These are phyloP conservation scores for Bagarius yarrelli DNA, from an alignment of 2,113 vertebrate genomes.

Conservation along the genomic window DNA sequence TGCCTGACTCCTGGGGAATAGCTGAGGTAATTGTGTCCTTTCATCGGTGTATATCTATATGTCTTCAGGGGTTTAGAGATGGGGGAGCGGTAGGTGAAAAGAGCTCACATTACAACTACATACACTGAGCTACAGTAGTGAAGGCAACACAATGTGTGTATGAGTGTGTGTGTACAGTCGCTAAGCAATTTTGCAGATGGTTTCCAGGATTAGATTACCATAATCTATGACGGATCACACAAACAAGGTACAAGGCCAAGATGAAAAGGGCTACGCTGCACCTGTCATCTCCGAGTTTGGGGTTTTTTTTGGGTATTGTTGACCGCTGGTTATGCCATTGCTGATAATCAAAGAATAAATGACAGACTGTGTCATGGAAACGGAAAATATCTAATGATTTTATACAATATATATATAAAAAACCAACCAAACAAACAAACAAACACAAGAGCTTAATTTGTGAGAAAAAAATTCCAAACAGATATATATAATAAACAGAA, in stretches of 20 bases:
- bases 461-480: too few species aligned
- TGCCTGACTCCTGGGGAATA: constrained; percentile 30
- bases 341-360: background rate
- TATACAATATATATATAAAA: too few species aligned
- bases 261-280: constrained; percentile 1
- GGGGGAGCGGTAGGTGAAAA: constrained; percentile 7
- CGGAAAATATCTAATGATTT: too few species aligned
- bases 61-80: constrained; percentile 40
- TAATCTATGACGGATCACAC: constrained; percentile 65
- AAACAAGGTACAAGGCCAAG: constrained; percentile 60
- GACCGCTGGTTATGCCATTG: background rate
- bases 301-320: background rate
- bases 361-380: too few species aligned
- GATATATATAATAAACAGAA: too few species aligned
- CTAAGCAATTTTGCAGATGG: constrained; percentile 52
- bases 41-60: constrained; percentile 31
- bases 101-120: constrained; percentile 46
- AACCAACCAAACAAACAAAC: background rate
- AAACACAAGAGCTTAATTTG: too few species aligned
- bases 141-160: constrained; percentile 41
- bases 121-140: constrained; percentile 24
- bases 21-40: constrained; percentile 48
- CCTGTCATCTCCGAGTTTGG: background rate
- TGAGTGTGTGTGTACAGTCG: constrained; percentile 31
- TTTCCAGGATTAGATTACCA: constrained; percentile 65